These are phyloP conservation scores for Atta colombica DNA, from an alignment of 1,140 invertebrate species.

Conservation along the genomic window DNA sequence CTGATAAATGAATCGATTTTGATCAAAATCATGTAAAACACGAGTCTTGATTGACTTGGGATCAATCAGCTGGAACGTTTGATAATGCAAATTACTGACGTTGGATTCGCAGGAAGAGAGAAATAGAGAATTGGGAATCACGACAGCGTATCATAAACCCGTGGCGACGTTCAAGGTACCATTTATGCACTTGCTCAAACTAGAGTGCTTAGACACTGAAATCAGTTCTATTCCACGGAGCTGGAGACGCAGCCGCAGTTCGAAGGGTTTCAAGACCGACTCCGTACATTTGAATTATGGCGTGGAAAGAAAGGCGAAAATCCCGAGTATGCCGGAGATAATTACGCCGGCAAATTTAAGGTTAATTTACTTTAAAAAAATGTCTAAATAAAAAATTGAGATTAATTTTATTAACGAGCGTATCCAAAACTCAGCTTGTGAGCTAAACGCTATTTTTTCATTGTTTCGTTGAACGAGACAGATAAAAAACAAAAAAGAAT, in stretches of 20 bases:
- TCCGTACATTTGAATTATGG: constrained; percentile 91
- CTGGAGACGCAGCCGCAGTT: constrained; percentile 93
- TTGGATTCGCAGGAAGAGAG: constrained; percentile 78
- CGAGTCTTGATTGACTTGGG: not conserved
- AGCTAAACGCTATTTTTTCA: too few relatives aligned
- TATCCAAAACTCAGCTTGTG: too few relatives aligned
- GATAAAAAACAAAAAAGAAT: too few relatives aligned
- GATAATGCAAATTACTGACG: constrained; percentile 36
- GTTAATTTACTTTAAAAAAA: constrained; percentile 79
- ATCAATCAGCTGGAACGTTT: not conserved
- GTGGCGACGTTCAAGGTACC: constrained; percentile 82
- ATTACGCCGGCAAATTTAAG: constrained; percentile 90
- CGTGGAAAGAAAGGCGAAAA: constrained; percentile 90
- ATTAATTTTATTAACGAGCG: not conserved
- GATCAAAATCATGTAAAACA: not conserved
- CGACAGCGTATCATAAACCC: constrained; percentile 62
- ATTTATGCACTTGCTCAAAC: constrained; percentile 62
- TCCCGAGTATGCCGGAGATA: constrained; percentile 89
- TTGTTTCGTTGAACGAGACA: too few relatives aligned
- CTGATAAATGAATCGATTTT: constrained; percentile 19
- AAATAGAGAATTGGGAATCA: constrained; percentile 70
- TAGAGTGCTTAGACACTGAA: constrained; percentile 66
- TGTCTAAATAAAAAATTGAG: not conserved
- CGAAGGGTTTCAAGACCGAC: constrained; percentile 92
- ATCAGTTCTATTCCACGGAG: constrained; percentile 91